Evolutionary conservation across 1,140 invertebrate species (phyloP).

Genomic region (Brachystomella parvula): DNA sequence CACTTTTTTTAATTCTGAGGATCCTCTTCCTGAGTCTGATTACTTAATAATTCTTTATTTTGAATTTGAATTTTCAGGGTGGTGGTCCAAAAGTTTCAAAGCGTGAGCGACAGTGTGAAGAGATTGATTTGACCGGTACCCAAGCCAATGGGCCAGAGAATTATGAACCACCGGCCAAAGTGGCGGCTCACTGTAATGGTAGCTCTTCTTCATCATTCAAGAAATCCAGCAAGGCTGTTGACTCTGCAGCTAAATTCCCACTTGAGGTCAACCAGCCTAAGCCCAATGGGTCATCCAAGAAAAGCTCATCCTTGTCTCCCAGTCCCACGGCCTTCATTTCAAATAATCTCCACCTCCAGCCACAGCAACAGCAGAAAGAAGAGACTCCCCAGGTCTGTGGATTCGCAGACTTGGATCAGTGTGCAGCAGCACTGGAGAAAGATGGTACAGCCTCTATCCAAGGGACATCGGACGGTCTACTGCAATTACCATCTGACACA

Average conservation of each 20-base stretch:
- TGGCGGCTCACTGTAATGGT: slow-evolving; percentile 38
- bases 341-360: slow-evolving; percentile 35
- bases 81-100: slow-evolving; percentile 58
- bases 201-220: neutral
- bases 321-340: neutral
- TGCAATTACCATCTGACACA: slow-evolving; percentile 62
- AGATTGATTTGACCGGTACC: slow-evolving; percentile 51
- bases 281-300: neutral
- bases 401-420: slow-evolving; percentile 70
- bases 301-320: neutral
- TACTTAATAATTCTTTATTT: too few species aligned
- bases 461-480: slow-evolving; percentile 69
- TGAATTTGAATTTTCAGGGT: too few species aligned
- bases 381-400: slow-evolving; percentile 61
- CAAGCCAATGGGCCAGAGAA: slow-evolving; percentile 47
- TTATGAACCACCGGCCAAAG: slow-evolving; percentile 64
- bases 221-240: slow-evolving; percentile 42
- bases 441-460: slow-evolving; percentile 66
- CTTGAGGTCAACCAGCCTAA: neutral
- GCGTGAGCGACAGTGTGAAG: slow-evolving; percentile 63
- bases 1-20: too few species aligned
- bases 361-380: slow-evolving; percentile 63
- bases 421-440: slow-evolving; percentile 67
- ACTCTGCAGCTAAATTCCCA: neutral
- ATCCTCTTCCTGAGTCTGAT: too few species aligned